These are phyloP conservation scores for Falco rusticolus DNA, from an alignment of 2,797 vertebrate species.

Conservation along the genomic window DNA sequence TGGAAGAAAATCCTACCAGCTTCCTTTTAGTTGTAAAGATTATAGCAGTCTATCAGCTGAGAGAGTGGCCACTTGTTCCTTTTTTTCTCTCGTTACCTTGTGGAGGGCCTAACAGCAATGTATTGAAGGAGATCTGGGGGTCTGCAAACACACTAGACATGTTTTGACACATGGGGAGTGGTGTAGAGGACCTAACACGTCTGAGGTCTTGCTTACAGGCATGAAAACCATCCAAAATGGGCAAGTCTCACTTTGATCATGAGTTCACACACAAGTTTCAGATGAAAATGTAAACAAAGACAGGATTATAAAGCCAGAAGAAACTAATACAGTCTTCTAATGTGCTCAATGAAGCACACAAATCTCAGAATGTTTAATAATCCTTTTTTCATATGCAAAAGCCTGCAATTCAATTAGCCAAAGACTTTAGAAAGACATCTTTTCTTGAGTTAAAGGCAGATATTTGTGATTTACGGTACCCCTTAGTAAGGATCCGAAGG, in stretches of 20 bases:
- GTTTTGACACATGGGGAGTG: not conserved
- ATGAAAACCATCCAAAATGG: not conserved
- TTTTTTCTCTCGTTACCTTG: not conserved
- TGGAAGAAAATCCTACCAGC: not conserved
- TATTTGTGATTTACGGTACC: not conserved
- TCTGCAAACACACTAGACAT: not conserved
- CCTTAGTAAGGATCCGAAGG: not conserved
- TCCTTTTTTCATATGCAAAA: not conserved
- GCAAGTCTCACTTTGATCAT: not conserved
- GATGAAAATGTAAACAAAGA: not conserved
- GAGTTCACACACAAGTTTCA: not conserved
- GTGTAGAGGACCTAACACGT: not conserved
- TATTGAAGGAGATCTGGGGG: not conserved
- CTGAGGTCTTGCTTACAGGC: not conserved
- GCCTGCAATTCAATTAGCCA: not conserved
- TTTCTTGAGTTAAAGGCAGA: not conserved
- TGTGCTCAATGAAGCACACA: not conserved
- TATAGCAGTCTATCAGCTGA: not conserved
- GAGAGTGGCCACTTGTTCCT: not conserved
- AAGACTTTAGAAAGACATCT: conserved; percentile 19
- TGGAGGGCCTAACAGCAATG: not conserved
- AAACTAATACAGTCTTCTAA: not conserved
- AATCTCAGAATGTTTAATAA: not conserved
- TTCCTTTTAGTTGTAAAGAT: not conserved
- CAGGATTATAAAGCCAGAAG: not conserved